These are phyloP conservation scores for Sarcophaga variegata DNA, from an alignment of 2,888 invertebrate genomes.

Conservation along the genomic window DNA sequence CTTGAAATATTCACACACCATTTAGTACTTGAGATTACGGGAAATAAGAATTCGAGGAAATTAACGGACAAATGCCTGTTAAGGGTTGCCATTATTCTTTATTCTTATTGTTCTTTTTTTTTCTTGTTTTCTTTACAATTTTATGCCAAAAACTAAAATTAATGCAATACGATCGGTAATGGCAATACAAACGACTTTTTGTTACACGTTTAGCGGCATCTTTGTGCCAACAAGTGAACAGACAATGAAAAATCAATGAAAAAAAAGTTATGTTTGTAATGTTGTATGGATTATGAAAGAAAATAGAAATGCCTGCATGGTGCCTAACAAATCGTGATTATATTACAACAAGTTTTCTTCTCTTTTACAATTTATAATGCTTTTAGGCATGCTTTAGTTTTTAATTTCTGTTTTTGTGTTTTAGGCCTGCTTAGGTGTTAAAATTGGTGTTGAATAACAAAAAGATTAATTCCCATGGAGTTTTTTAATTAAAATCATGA, in stretches of 20 bases:
- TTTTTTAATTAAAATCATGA: slow-evolving; percentile 50
- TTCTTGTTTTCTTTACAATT: not conserved
- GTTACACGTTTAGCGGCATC: slow-evolving; percentile 43
- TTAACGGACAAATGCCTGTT: too few species aligned
- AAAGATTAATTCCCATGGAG: slow-evolving; percentile 28
- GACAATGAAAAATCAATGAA: slow-evolving; percentile 19
- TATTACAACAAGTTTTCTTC: slow-evolving; percentile 25
- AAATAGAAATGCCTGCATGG: not conserved
- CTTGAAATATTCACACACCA: not conserved
- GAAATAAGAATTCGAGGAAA: too few species aligned
- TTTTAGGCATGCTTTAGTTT: not conserved
- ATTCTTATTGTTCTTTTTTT: not conserved
- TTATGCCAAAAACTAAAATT: slow-evolving; percentile 2
- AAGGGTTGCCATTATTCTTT: too few species aligned
- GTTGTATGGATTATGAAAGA: too few species aligned
- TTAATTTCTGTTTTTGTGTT: slow-evolving; percentile 6
- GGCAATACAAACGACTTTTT: slow-evolving; percentile 44
- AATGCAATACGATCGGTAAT: not conserved
- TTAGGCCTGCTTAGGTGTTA: slow-evolving; percentile 41
- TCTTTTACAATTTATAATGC: slow-evolving; percentile 21
- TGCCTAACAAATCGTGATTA: slow-evolving; percentile 57
- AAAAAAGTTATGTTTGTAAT: not conserved
- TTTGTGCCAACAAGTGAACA: slow-evolving; percentile 25
- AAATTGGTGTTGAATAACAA: slow-evolving; percentile 22
- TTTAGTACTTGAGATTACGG: too few species aligned